Percentiles rank a stretch among this genome's conserved stretches.
phyloP scores from a whole-genome alignment of 2,797 vertebrate species.

The Halcyon smyrnensis region DNA sequence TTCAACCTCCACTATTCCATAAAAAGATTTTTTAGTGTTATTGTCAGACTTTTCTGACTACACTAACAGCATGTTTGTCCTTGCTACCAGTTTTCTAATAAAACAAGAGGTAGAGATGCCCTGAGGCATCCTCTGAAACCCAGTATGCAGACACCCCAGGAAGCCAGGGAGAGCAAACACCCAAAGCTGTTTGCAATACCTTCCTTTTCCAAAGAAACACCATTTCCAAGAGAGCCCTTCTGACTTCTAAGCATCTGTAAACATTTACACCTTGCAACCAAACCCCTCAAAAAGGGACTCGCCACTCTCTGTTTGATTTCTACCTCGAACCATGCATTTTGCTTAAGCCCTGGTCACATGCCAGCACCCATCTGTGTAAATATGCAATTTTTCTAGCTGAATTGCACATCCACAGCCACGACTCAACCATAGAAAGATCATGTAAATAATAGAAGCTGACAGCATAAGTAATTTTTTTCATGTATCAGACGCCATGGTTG shows the following conservation, averaged over 20 bases:
- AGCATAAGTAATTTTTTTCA: slow-evolving; percentile 79
- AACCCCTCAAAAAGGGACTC: neutral
- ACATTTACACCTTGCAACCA: neutral
- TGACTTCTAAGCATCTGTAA: neutral
- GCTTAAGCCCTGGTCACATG: slow-evolving; percentile 58
- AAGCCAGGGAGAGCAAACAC: neutral
- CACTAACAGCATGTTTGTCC: neutral
- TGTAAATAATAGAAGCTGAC: slow-evolving; percentile 78
- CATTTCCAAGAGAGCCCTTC: neutral
- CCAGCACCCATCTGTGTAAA: slow-evolving; percentile 75
- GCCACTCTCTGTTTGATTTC: neutral
- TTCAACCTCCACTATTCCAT: neutral
- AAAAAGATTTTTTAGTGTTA: neutral
- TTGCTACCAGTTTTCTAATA: neutral
- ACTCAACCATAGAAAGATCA: slow-evolving; percentile 72
- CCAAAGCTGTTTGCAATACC: neutral
- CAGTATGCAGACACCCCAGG: neutral
- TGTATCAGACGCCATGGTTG: slow-evolving; percentile 72
- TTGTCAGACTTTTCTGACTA: neutral
- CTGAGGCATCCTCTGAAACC: neutral
- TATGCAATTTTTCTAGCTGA: slow-evolving; percentile 73
- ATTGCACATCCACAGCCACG: slow-evolving; percentile 67
- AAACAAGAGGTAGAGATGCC: neutral
- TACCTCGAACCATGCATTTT: slow-evolving; percentile 2
- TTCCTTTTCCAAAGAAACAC: neutral